Base-by-base conservation (phyloP, 30 jellyfish, hydroid and myxozoan species). In the Hydractinia echinata region DNA sequence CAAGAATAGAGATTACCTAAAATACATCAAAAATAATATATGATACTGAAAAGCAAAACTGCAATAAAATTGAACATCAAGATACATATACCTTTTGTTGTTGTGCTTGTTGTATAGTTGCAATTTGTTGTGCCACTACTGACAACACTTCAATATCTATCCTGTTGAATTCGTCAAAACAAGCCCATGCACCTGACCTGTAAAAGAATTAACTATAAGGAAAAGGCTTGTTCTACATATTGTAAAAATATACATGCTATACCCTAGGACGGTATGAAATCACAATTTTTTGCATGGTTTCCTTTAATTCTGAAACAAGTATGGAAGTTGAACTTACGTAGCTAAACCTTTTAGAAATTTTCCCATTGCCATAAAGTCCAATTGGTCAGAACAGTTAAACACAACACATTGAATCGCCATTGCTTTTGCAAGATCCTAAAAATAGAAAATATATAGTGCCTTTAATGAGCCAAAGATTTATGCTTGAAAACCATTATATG, bases 151-250 rank as follows among this genome's bases (percentile, higher is more conserved):
- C 96, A 53, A 87, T 86, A 82, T 86, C 96, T 52, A 92, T 87
- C 49, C 96, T 89, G 71, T 87, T 86, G 86, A 87, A 87, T 66
- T 92, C 96, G 55, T 86, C 96, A 76, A 86, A 86, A 79, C 98
- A 87, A 1, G 98, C 98, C 96, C 98, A 92, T 6, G 98, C 98
- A 54, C 96, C 98, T 72, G 96, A 92, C 60, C 96, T 92, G 72
- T 9, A 62, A 52, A 13, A 55, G 14, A 11, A 71, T 11, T 8
- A 72, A 9, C 39, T 18, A 7, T 51, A 18, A 72, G 4, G 8
- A 39, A n/a, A 64, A n/a, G 10, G 18, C 19, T n/a, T 6, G 7
- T 7, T 39, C 1, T 8, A 71, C 8, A 52, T 18, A 18, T 6
- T 71, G 81, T 4, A 18, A 8, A 8, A n/a, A 18, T 0, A 5